Percentiles rank a stretch among this genome's conserved stretches.
Conservation (phyloP, 1,140 invertebrate species). For the Microplitis demolitor region DNA sequence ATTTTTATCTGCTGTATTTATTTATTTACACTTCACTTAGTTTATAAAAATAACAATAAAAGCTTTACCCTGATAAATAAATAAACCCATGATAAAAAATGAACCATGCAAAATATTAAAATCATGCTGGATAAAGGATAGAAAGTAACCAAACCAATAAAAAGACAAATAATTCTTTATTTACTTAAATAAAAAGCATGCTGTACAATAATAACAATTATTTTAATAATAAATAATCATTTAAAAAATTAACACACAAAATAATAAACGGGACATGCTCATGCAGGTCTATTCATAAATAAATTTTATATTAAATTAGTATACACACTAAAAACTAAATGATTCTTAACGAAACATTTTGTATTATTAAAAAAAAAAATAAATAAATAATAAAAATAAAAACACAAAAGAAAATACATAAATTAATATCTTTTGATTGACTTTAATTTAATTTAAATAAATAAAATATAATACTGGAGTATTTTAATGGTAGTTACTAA, state of each 20-base stretch:
- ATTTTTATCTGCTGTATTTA: not conserved
- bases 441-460: not conserved
- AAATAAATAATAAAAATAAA: too few species aligned
- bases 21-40: not conserved
- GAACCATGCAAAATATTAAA: conserved; percentile 31
- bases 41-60: not conserved
- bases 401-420: too few species aligned
- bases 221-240: conserved; percentile 21
- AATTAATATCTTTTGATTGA: not conserved
- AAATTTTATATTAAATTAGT: too few species aligned
- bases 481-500: not conserved
- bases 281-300: conserved; percentile 34
- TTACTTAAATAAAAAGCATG: conserved; percentile 49
- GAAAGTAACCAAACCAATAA: conserved; percentile 54
- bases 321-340: too few species aligned
- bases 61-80: not conserved
- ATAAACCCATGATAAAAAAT: not conserved
- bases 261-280: conserved; percentile 45
- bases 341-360: not conserved
- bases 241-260: conserved; percentile 32
- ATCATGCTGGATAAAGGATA: conserved; percentile 49
- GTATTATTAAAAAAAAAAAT: not conserved
- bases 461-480: not conserved
- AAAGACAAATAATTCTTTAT: conserved; percentile 56
- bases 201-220: conserved; percentile 52